Conservation (phyloP, 2,797 vertebrate species). For the Gallinago stenura region DNA sequence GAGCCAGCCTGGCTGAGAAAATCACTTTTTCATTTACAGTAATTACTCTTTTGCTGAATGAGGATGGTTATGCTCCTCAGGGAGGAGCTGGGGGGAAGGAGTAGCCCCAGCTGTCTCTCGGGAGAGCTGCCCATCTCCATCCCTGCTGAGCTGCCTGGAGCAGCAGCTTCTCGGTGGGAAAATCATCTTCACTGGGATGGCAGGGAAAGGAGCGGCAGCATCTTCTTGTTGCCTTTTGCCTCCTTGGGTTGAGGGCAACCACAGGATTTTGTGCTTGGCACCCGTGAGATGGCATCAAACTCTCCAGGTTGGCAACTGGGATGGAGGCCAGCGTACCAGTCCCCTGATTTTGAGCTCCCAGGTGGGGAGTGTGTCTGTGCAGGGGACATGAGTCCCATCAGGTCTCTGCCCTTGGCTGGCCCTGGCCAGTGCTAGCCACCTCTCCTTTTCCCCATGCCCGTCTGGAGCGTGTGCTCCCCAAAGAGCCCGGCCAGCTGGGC, state of each 20-base stretch:
- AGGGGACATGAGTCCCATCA: neutral
- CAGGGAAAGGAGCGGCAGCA: neutral
- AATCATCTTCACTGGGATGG: neutral
- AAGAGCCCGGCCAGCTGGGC: neutral
- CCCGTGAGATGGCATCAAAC: neutral
- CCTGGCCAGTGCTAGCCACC: fast-evolving
- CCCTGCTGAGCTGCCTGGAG: neutral
- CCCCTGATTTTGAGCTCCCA: neutral
- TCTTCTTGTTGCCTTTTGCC: neutral
- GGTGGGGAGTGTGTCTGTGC: neutral
- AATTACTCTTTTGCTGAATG: neutral
- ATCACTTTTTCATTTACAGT: neutral
- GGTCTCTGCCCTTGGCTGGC: neutral
- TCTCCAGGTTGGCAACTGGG: neutral
- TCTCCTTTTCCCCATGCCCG: fast-evolving
- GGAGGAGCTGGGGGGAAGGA: neutral
- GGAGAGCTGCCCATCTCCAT: neutral
- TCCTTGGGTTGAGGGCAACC: neutral
- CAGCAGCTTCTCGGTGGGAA: neutral
- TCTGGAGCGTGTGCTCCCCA: fast-evolving
- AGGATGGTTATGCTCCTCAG: fast-evolving
- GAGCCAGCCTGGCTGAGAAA: neutral
- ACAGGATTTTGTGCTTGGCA: neutral
- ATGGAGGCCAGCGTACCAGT: neutral
- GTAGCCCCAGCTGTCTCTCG: fast-evolving